Evolutionary conservation across 2,888 invertebrate species (phyloP), one percentile per base, ranked within the genome.

Genomic region (Norana najaformis): DNA sequence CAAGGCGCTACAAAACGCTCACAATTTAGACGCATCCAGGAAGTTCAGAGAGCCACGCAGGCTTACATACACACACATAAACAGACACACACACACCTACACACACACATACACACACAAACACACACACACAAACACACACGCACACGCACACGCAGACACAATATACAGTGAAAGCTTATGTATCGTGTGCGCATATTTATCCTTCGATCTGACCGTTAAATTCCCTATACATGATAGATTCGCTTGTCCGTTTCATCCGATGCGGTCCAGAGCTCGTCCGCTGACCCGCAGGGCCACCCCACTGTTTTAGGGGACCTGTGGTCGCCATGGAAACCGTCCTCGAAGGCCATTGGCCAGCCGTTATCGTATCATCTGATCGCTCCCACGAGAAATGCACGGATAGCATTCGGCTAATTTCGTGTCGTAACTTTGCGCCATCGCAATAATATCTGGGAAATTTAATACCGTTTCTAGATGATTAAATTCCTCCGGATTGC

Each of bases 261-360:
- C 69, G 69, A 69, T 69, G 1, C 69, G 69, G 30, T 69, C 13
- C 8, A n/a, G 69, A 69, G 69, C 69, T 30, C 69, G 0, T 69
- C n/a, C 69, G 69, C 8, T 69, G 69, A 69, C 69, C 69, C 69
- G 69, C n/a, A n/a, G 69, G 69, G 30, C 69, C 69, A 30, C n/a
- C 47, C 47, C 23, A 16, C 30, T 69, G 69, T 69, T 69, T 69
- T 69, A 69, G 30, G n/a, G n/a, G 69, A n/a, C 69, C 30, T 69
- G 69, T n/a, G n/a, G n/a, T 69, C 69, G 69, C 69, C 69, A 69
- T 69, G 69, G 69, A 16, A 69, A 69, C 69, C n/a, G 69, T 69
- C 69, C 69, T 69, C 69, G 69, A 69, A 69, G n/a, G 69, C 69
- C 69, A 69, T 69, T 69, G 69, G 69, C n/a, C n/a, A 16, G n/a